Percentiles rank a stretch among this genome's conserved stretches.
These are phyloP conservation scores for Malacosoma neustria DNA, from an alignment of 2,888 invertebrate genomes.

Conservation along the genomic window DNA sequence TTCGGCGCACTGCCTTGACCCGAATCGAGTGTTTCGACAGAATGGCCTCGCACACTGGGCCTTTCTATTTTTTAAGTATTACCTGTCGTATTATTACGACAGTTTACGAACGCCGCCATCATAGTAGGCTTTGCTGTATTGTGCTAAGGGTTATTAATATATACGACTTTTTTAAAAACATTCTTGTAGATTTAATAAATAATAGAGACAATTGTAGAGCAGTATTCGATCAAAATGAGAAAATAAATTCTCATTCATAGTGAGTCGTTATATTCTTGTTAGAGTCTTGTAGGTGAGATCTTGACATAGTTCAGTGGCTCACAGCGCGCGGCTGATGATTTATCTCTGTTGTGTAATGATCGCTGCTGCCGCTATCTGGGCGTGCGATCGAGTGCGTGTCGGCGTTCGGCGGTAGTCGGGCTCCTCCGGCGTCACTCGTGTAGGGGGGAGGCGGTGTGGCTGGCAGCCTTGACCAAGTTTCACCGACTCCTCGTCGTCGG, in stretches of 20 bases:
- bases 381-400: conserved; percentile 52
- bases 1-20: conserved; percentile 74
- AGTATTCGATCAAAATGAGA: too few species aligned
- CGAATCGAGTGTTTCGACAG: conserved; percentile 71
- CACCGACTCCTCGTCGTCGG: conserved; percentile 66
- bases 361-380: conserved; percentile 46
- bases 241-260: too few species aligned
- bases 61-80: conserved; percentile 75
- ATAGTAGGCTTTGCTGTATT: conserved; percentile 52
- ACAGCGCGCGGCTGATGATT: conserved; percentile 55
- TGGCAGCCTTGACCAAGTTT: conserved; percentile 73
- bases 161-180: too few species aligned
- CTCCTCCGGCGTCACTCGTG: conserved; percentile 39
- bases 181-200: too few species aligned
- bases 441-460: conserved; percentile 26
- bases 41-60: conserved; percentile 73
- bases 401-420: conserved; percentile 49
- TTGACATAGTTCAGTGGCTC: conserved; percentile 64
- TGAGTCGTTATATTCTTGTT: not conserved
- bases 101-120: conserved; percentile 59
- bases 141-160: not conserved
- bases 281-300: conserved; percentile 35
- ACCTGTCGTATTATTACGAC: conserved; percentile 74
- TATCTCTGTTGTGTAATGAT: conserved; percentile 65
- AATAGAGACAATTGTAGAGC: not conserved